Evolutionary conservation across 2,797 vertebrate genomes (phyloP), one percentile per base, ranked within the genome.

Genomic region (Monodelphis domestica): DNA sequence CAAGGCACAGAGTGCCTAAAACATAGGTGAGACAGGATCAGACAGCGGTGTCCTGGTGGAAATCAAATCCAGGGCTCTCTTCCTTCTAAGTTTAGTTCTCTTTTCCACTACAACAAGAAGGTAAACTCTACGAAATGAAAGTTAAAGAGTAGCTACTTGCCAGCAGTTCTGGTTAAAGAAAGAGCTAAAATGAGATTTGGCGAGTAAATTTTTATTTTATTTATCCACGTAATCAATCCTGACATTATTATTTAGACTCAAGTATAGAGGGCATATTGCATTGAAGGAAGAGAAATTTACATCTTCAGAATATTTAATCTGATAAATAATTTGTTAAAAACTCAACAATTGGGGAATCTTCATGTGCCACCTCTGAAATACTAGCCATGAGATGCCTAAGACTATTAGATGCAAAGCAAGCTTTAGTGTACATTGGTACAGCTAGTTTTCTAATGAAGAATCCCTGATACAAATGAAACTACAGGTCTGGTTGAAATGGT

Each of bases 201-300:
- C 91, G 53, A 94, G 59, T 70, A 84, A 84, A 38, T 2, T 38
- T 84, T 11, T 11, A 84, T 45, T 78, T 78, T 45, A 84, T 50
- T 50, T 84, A 84, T 26, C 70, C 21, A 84, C 21, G 24, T 78
- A 78, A 78, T 70, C 70, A 78, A 78, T 50, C 38, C 70, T 84
- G 21, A 11, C 21, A 84, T 84, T 50, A 12, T 92, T 70, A 95
- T 50, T 56, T 53, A 94, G 55, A 94, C 2, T 93, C 12, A 93
- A 89, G 9, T 17, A 53, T 11, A 84, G 38, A 26, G 10, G 9
- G n/a, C 91, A 93, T 91, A 54, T 91, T 84, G 38, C 38, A 92
- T 54, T 3, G 89, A 57, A 29, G 54, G 26, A 94, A 93, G 90
- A 92, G 92, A 90, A 7, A 78, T 78, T 90, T 94, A 96, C 51